Evolutionary conservation across 2,113 vertebrate species (phyloP).

Genomic region (Eudyptes chrysolophus): DNA sequence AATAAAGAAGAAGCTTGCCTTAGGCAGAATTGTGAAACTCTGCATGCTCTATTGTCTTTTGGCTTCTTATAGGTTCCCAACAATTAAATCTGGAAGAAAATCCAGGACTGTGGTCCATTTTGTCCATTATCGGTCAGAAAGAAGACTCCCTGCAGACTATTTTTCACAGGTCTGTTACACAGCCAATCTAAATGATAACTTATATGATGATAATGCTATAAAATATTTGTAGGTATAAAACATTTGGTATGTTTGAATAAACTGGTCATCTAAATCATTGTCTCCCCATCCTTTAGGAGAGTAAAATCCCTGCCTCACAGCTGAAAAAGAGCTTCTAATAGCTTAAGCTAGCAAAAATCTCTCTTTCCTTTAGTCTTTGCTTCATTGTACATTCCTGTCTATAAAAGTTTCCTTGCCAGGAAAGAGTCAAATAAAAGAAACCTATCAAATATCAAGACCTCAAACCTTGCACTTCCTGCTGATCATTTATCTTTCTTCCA

Average conservation of each 20-base stretch:
- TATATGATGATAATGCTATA: constrained; percentile 8
- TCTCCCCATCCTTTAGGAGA: background rate
- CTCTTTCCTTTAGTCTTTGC: background rate
- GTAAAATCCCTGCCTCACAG: background rate
- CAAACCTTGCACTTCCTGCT: background rate
- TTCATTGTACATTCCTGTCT: background rate
- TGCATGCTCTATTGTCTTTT: background rate
- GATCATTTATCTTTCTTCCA: background rate
- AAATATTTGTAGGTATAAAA: background rate
- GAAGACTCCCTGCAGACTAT: background rate
- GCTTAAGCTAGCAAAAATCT: background rate
- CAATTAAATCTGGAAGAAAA: background rate
- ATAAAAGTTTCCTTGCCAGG: background rate
- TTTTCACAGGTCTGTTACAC: background rate
- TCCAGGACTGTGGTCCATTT: background rate
- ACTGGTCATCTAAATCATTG: background rate
- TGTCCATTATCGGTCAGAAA: background rate
- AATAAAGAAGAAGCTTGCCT: background rate
- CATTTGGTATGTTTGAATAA: background rate
- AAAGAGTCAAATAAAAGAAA: background rate
- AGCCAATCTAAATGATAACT: background rate
- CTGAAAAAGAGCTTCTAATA: background rate
- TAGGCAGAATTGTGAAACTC: background rate
- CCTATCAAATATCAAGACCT: background rate
- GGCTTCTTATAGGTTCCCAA: background rate